These are phyloP conservation scores for Lipotes vexillifer DNA, from an alignment of 2,113 vertebrate species.

Conservation along the genomic window DNA sequence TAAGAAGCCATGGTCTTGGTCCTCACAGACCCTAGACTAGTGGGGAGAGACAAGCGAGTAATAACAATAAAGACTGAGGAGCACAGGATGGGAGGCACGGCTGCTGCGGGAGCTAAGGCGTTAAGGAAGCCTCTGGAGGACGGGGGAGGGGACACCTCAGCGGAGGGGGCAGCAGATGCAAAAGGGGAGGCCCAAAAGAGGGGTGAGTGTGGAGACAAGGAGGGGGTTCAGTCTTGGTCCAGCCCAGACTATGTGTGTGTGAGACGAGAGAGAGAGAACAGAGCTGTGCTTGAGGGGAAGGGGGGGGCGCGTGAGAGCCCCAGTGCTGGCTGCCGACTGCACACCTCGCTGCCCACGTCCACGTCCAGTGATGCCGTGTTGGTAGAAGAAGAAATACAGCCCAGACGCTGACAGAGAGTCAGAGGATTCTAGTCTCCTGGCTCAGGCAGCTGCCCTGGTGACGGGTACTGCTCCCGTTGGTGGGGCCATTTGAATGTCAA, in stretches of 20 bases:
- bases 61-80: background rate
- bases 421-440: background rate
- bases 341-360: too few relatives aligned
- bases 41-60: background rate
- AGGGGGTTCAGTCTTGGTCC: background rate
- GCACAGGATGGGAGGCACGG: fast-evolving
- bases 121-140: background rate
- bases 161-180: background rate
- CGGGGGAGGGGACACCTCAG: background rate
- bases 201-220: background rate
- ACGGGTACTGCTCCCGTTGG: background rate
- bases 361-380: background rate
- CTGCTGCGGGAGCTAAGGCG: fast-evolving
- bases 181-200: background rate
- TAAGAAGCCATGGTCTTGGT: too few relatives aligned
- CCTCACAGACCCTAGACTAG: background rate
- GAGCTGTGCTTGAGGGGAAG: too few relatives aligned
- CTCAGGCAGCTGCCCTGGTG: background rate
- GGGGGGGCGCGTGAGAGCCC: too few relatives aligned
- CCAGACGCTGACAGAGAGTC: too few relatives aligned
- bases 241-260: background rate
- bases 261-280: too few relatives aligned
- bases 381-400: background rate
- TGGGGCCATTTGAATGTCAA: background rate
- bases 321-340: fast-evolving